Evolutionary conservation across 2,113 vertebrate species (phyloP), one percentile per base, ranked within the genome.

Genomic region (Choloepus hoffmanni): DNA sequence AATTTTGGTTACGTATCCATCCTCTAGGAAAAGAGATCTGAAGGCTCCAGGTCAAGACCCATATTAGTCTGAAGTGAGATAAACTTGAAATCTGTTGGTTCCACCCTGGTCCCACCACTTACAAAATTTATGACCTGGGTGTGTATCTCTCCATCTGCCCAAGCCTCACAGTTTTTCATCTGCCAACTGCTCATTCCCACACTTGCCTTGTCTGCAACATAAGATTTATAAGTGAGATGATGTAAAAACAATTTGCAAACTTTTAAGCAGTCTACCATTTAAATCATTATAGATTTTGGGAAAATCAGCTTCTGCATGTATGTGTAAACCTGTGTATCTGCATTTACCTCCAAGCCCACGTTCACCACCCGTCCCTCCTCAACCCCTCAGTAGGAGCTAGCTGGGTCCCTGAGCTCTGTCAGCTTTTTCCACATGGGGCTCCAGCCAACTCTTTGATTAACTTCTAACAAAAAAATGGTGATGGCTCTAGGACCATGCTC

Each of bases 241-340:
- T 53, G 6, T 40, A 81, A 67, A 90, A 82, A 14, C 19, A 68
- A 58, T 93, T 84, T 82, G 65, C 40, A 85, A 93, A 91, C 76
- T 87, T 74, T 53, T 67, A 74, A 87, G 26, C 36, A 88, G 43
- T 93, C 77, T 58, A 62, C 33, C 82, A 43, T 87, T 72, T 84
- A 78, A 89, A 18, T n/a, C 33, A 48, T 48, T 67, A 8, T 12
- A 68, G 43, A 48, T 58, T 87, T 84, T n/a, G 67, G 21, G 88
- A 89, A 89, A 62, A 63, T 30, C 53, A 33, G 67, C 67, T 60
- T 63, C 53, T 73, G 16, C 24, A 28, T 81, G 58, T 65, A 23
- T 78, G 19, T 28, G n/a, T 48, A 45, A 68, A 85, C 43, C 50
- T 53, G 15, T 45, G 48, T 3, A 19, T 70, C 55, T 65, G 12